These are phyloP conservation scores for Gasterosteus aculeatus DNA, from an alignment of 2,113 vertebrate species.

Conservation along the genomic window DNA sequence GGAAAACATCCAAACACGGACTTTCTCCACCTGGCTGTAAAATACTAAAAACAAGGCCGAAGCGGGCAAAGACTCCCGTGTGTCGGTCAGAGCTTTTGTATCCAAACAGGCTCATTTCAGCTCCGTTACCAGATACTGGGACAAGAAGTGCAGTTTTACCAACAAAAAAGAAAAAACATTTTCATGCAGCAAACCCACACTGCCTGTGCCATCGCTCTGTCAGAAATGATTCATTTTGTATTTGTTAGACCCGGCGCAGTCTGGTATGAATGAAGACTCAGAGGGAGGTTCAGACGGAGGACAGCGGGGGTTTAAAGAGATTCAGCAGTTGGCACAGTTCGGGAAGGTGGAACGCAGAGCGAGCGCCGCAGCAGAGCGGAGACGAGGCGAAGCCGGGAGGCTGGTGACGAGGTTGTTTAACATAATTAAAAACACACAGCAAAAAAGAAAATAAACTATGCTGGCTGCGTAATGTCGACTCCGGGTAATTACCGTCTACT, in stretches of 20 bases:
- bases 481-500: conserved; percentile 59
- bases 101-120: neutral
- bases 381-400: conserved; percentile 22
- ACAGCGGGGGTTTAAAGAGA: conserved; percentile 55
- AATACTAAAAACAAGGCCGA: neutral
- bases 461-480: conserved; percentile 45
- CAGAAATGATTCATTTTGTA: conserved; percentile 29
- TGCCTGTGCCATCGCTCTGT: conserved; percentile 46
- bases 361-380: conserved; percentile 7
- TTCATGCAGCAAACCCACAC: conserved; percentile 16
- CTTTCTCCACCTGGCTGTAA: neutral
- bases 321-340: conserved; percentile 47
- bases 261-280: conserved; percentile 33
- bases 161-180: neutral
- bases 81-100: neutral
- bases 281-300: conserved; percentile 57
- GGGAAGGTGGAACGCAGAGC: conserved; percentile 41
- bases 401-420: conserved; percentile 47
- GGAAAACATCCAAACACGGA: conserved; percentile 25
- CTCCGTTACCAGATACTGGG: neutral
- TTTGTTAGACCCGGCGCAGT: conserved; percentile 17
- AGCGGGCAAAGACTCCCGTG: neutral
- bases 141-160: conserved; percentile 10
- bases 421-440: conserved; percentile 59
- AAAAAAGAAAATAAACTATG: conserved; percentile 51